Conservation (phyloP, 1,140 invertebrate species). For the Aphis gossypii region DNA sequence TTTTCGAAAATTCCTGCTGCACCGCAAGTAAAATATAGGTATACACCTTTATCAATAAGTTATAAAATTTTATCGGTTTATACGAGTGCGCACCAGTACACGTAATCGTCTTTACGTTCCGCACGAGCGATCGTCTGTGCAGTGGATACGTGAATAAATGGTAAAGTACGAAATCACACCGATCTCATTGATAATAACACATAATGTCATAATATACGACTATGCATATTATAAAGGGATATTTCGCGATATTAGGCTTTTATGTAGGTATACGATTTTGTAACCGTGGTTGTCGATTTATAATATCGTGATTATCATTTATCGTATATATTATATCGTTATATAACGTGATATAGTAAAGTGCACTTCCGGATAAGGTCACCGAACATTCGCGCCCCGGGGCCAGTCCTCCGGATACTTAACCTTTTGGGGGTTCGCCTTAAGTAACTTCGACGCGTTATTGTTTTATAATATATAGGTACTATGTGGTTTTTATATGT, state of each 20-base stretch:
- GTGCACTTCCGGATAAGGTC: background rate
- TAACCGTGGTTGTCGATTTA: background rate
- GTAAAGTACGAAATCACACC: background rate
- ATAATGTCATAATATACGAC: background rate
- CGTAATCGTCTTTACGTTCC: background rate
- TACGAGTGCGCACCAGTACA: background rate
- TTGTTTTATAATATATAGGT: background rate
- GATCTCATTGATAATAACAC: background rate
- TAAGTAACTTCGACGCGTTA: background rate
- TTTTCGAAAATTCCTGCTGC: background rate
- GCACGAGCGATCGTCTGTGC: background rate
- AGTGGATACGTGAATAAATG: constrained; percentile 6
- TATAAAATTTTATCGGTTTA: background rate
- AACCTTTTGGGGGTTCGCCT: background rate
- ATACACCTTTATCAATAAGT: no score
- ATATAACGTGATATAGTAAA: no score
- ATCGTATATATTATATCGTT: no score
- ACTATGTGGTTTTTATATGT: no score
- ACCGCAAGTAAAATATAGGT: background rate
- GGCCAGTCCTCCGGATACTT: background rate
- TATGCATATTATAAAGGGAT: background rate
- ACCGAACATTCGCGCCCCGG: background rate
- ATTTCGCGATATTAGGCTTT: background rate
- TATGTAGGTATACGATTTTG: background rate
- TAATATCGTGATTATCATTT: no score